Base-by-base conservation (phyloP, 2,113 vertebrate genomes). In the Atlantisia rogersi region DNA sequence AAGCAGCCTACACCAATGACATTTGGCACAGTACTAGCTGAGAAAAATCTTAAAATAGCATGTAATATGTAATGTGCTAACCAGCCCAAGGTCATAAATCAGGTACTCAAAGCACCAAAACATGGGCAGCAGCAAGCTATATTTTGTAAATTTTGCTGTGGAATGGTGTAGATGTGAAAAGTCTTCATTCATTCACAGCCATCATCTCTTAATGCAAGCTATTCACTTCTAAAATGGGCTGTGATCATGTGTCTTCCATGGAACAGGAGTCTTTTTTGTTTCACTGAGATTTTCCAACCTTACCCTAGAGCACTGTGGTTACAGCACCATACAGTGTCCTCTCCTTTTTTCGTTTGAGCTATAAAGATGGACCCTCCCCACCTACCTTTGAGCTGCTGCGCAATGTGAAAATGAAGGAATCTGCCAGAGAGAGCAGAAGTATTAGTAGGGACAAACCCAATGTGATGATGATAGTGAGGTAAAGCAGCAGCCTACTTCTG, bases 71-170 rank as follows among this genome's bases (percentile, higher is more conserved):
- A 53, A 79, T 40, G 37, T 91, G 11, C 44, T 48, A 75, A 91
- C 40, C 60, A 82, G 56, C 50, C 37, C 69, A 78, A 91, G 78
- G 91, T 96, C 73, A 96, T 59, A 86, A 92, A 89, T 64, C 22
- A 93, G 63, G 32, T 22, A 40, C 29, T 74, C n/a, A 40, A 77
- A 78, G 74, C 67, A 71, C 56, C 62, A 69, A 86, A 95, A 77
- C 74, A 37, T 21, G 58, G 81, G 74, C 32, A 80, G 32, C 53
- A 82, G 28, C 29, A 65, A 65, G 31, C 9, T 56, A 5, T 9
- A 6, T 75, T 37, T 64, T 42, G 32, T 79, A 9, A 62, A 29
- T 29, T 55, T 78, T 91, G 39, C 20, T 28, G 12, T 42, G 42
- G 10, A 93, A 24, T 55, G n/a, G 44, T 44, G 37, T 56, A 64